phyloP scores from a whole-genome alignment of 2,888 invertebrate species.

The Pristionchus fissidentatus region DNA sequence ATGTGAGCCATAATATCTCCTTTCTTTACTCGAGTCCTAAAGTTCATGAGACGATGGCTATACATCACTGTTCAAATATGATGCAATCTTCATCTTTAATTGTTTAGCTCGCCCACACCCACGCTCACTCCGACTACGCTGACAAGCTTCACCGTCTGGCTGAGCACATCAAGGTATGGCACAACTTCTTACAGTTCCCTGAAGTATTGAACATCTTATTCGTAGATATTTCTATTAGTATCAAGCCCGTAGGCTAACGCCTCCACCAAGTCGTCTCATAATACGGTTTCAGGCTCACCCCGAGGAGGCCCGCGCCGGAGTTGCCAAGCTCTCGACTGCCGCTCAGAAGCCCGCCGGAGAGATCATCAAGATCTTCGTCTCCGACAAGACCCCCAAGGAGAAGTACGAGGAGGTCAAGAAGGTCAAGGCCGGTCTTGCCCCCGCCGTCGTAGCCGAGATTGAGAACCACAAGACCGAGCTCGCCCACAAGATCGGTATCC shows the following conservation, averaged over 20 bases:
- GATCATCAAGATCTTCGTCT: not conserved
- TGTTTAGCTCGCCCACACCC: constrained; percentile 5
- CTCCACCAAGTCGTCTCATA: too few relatives aligned
- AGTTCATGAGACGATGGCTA: too few relatives aligned
- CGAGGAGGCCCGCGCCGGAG: constrained; percentile 5
- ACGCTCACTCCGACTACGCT: not conserved
- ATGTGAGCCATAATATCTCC: too few relatives aligned
- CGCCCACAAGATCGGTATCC: constrained; percentile 35
- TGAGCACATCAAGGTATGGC: constrained; percentile 15
- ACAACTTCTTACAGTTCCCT: too few relatives aligned
- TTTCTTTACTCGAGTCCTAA: too few relatives aligned
- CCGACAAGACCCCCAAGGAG: not conserved
- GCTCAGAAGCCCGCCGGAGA: constrained; percentile 26
- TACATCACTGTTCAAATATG: too few relatives aligned
- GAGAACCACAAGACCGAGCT: constrained; percentile 19
- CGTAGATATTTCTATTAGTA: too few relatives aligned
- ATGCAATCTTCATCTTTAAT: too few relatives aligned
- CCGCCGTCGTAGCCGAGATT: not conserved
- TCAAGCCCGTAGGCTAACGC: too few relatives aligned
- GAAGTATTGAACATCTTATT: too few relatives aligned
- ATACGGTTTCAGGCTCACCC: constrained; percentile 24
- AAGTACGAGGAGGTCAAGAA: not conserved
- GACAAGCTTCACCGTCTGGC: constrained; percentile 3
- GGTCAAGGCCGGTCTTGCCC: not conserved
- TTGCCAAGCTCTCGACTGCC: not conserved